These are phyloP conservation scores for Gryllus bimaculatus DNA, from an alignment of 1,140 invertebrate species.

Conservation along the genomic window DNA sequence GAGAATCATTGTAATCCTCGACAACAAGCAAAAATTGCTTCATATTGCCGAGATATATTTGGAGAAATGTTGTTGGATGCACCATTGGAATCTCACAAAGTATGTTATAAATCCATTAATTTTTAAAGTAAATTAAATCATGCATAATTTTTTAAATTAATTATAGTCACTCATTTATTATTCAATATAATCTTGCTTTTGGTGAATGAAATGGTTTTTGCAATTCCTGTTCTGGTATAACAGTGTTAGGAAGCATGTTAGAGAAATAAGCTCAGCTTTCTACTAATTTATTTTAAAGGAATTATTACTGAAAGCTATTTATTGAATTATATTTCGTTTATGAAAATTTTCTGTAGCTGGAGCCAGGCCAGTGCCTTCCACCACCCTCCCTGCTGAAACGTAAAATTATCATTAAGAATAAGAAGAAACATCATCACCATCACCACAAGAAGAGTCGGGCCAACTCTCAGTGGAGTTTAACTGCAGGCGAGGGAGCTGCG, in stretches of 20 bases:
- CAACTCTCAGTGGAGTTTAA: slow-evolving; percentile 29
- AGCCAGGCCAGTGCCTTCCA: slow-evolving; percentile 70
- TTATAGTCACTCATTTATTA: no score
- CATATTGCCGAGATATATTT: slow-evolving; percentile 91
- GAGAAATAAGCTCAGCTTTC: background rate
- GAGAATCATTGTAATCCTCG: slow-evolving; percentile 96
- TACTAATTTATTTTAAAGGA: background rate
- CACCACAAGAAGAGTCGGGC: slow-evolving; percentile 37
- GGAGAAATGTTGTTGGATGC: slow-evolving; percentile 88
- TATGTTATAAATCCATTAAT: slow-evolving; percentile 31
- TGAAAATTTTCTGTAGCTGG: slow-evolving; percentile 41
- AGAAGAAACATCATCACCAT: slow-evolving; percentile 77
- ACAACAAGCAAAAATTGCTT: slow-evolving; percentile 95
- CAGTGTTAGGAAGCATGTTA: no score
- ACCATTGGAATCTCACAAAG: slow-evolving; percentile 75
- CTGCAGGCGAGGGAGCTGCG: slow-evolving; percentile 31
- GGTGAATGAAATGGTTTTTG: no score
- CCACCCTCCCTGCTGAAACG: slow-evolving; percentile 73
- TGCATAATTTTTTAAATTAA: no score
- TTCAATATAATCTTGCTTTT: no score
- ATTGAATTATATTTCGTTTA: background rate
- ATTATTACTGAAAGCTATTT: background rate
- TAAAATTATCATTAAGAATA: slow-evolving; percentile 97
- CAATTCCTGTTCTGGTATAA: no score
- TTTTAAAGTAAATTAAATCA: no score